These are phyloP conservation scores for Pteronura brasiliensis DNA, from an alignment of 2,113 vertebrate species.

Conservation along the genomic window DNA sequence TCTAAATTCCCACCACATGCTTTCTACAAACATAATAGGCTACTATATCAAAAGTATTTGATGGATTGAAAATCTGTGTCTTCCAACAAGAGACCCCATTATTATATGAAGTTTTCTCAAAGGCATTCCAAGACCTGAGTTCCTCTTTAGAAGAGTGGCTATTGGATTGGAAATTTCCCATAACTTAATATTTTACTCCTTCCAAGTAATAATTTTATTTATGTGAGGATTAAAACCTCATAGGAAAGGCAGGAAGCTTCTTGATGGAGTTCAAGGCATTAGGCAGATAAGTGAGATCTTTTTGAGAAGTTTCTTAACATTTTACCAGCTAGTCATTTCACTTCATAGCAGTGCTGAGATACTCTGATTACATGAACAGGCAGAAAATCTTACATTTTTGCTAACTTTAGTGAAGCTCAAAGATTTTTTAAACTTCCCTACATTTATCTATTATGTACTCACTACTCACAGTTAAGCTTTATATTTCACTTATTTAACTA, in stretches of 20 bases:
- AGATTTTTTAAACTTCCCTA: background rate
- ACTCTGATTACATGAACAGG: background rate
- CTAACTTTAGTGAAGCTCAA: conserved; percentile 8
- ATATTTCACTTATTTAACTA: background rate
- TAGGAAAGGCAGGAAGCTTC: background rate
- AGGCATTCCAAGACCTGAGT: background rate
- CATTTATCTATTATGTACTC: background rate
- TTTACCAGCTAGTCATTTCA: background rate
- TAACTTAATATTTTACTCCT: background rate
- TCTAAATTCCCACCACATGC: background rate
- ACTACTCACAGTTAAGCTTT: background rate
- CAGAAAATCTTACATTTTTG: conserved; percentile 1
- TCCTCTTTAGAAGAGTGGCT: background rate
- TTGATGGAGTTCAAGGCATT: background rate
- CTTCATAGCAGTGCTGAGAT: background rate
- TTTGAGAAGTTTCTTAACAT: conserved; percentile 20
- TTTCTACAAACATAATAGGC: background rate
- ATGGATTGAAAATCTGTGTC: background rate
- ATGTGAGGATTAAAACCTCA: background rate
- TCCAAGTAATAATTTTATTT: background rate
- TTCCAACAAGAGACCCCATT: background rate
- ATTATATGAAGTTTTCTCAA: background rate
- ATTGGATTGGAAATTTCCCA: background rate
- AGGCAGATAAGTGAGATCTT: background rate
- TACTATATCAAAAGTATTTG: background rate